Conservation (phyloP, 2,797 vertebrate species). For the Agapornis canus region DNA sequence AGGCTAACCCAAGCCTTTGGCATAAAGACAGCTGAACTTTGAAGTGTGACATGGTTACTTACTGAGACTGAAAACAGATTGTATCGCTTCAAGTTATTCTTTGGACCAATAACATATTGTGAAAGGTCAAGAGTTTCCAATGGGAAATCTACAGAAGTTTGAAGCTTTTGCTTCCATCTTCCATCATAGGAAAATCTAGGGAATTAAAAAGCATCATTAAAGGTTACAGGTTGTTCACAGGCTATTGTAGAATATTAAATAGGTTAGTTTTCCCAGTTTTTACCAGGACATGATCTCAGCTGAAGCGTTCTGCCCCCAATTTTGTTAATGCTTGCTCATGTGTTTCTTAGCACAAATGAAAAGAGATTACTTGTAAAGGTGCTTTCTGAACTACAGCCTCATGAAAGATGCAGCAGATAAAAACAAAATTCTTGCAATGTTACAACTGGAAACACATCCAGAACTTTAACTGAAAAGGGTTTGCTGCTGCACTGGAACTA, state of each 20-base stretch:
- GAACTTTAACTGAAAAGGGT: not conserved
- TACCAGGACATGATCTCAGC: not conserved
- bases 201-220: not conserved
- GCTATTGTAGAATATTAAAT: not conserved
- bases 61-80: constrained; percentile 94
- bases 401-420: not conserved
- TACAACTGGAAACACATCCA: not conserved
- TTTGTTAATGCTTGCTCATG: not conserved
- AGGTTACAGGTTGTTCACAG: not conserved
- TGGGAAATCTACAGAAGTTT: constrained; percentile 94
- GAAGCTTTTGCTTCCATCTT: constrained; percentile 97
- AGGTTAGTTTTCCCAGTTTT: not conserved
- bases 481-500: not conserved
- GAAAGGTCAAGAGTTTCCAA: constrained; percentile 91
- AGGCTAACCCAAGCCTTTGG: not conserved
- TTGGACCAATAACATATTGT: constrained; percentile 95
- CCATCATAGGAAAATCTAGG: constrained; percentile 95
- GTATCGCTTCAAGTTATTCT: constrained; percentile 89
- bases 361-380: not conserved
- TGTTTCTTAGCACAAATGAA: not conserved
- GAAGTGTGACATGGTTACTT: constrained; percentile 71
- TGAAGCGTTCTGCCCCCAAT: not conserved
- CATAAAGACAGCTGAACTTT: not conserved
- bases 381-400: not conserved
- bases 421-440: not conserved